A percentile compares a stretch with the other conserved stretches of the same genome.
phyloP scores from a whole-genome alignment of 2,888 invertebrate species.

The Orchesellides sinensis region DNA sequence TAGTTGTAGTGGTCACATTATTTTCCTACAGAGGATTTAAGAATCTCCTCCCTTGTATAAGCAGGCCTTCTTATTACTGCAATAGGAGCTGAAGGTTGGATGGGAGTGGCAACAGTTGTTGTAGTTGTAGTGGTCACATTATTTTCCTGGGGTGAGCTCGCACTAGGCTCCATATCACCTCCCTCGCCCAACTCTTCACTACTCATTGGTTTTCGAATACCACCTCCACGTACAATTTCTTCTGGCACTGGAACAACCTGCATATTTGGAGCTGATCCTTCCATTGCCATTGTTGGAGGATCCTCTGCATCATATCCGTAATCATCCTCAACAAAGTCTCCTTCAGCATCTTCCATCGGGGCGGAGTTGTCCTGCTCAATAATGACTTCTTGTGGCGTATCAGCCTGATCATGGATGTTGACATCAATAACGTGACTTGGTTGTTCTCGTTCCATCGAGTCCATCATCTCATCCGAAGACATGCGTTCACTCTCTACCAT shows the following conservation, averaged over 20 bases:
- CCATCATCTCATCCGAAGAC: constrained; percentile 42
- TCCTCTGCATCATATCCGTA: constrained; percentile 56
- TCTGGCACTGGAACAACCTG: constrained; percentile 59
- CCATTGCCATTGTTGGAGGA: constrained; percentile 48
- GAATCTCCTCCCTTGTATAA: constrained; percentile 49
- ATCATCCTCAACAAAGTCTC: constrained; percentile 40
- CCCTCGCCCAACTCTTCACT: constrained; percentile 51
- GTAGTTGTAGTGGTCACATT: constrained; percentile 1
- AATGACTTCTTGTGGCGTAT: constrained; percentile 52
- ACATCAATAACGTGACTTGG: constrained; percentile 73
- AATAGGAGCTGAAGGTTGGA: not conserved
- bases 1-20: not conserved
- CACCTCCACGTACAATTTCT: constrained; percentile 60
- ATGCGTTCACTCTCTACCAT: constrained; percentile 59
- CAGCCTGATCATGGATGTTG: constrained; percentile 56
- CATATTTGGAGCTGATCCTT: constrained; percentile 59
- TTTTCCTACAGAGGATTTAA: constrained; percentile 23
- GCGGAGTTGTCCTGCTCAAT: constrained; percentile 49
- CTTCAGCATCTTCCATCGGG: constrained; percentile 44
- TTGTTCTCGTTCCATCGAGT: constrained; percentile 29
- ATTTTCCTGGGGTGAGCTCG: constrained; percentile 26
- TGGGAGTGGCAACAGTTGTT: not conserved
- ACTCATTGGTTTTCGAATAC: constrained; percentile 68
- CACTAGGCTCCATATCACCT: constrained; percentile 58
- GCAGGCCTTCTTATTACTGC: constrained; percentile 44